Base-by-base conservation (phyloP, 1,140 invertebrate genomes). In the Tetramorium simillimum region DNA sequence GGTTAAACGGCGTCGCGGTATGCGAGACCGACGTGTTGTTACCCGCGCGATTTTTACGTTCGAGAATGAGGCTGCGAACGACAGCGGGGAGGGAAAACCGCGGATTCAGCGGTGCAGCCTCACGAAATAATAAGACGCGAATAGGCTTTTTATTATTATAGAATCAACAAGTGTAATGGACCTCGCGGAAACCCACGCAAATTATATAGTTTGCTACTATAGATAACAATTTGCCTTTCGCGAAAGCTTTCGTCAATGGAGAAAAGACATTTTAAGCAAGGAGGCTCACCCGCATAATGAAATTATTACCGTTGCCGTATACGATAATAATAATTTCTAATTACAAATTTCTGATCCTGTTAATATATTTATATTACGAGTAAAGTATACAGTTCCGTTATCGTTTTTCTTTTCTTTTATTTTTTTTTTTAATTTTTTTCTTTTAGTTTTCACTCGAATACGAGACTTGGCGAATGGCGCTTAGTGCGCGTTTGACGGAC, bases 341-440 rank as follows among this genome's bases (percentile, higher is more conserved):
- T 49, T 58, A 40, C 14, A 51, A 65, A 67, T 10, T 67, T 78
- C 7, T 78, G 43, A 80, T 37, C 14, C 16, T 72, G 21, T 56
- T 24, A 24, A 33, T 51, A 18, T 46, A 70, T 69, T 53, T 56
- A 56, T 56, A n/a, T 21, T 58, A 24, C 10, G 18, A 70, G 6
- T 33, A 16, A 56, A 70, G 4, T 58, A 70, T 81, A 40, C 82
- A 78, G 56, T 49, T 3, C 40, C 28, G 6, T 58, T 33, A 40
- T 67, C 63, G 7, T 70, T 37, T 88, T 69, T n/a, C 28, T 49
- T 69, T 21, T 78, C 28, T 49, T 69, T 21, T 78, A 60, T n/a
- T 58, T 51, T 49, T 18, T 16, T 49, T 43, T 10, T 9, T 33
- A 2, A 33, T 2, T 33, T 33, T 33, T 33, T 33, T 33, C 28